Conservation (phyloP, 2,797 vertebrate genomes). For the Hirundo rustica region DNA sequence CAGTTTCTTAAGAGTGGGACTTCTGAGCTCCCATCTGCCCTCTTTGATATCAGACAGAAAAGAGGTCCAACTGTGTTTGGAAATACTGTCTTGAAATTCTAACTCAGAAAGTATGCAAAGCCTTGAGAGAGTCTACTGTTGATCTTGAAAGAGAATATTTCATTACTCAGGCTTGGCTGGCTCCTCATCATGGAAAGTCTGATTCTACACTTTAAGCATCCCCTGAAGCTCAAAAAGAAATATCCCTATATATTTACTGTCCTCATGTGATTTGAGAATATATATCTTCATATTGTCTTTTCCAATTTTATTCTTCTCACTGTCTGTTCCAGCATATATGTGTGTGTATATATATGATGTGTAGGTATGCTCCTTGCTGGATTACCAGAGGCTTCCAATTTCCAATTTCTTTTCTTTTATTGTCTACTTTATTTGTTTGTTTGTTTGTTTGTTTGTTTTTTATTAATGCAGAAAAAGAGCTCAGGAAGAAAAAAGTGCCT, state of each 20-base stretch:
- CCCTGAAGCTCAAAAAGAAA: background rate
- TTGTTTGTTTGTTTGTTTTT: background rate
- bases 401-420: background rate
- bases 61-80: background rate
- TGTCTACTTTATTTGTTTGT: background rate
- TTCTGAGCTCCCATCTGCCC: background rate
- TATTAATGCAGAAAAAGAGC: background rate
- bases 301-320: background rate
- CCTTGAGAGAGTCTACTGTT: background rate
- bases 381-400: background rate
- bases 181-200: background rate
- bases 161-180: background rate
- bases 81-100: background rate
- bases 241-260: background rate
- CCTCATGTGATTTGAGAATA: background rate
- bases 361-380: background rate
- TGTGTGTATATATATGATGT: no score
- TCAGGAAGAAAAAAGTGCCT: background rate
- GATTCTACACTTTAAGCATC: background rate
- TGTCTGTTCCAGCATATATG: background rate
- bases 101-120: background rate
- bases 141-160: slow-evolving; percentile 4
- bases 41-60: background rate
- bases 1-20: background rate
- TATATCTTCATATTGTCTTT: background rate